Evolutionary conservation across 2,797 vertebrate genomes (phyloP), one percentile per base, ranked within the genome.

Genomic region (Toxotes lorentzi): DNA sequence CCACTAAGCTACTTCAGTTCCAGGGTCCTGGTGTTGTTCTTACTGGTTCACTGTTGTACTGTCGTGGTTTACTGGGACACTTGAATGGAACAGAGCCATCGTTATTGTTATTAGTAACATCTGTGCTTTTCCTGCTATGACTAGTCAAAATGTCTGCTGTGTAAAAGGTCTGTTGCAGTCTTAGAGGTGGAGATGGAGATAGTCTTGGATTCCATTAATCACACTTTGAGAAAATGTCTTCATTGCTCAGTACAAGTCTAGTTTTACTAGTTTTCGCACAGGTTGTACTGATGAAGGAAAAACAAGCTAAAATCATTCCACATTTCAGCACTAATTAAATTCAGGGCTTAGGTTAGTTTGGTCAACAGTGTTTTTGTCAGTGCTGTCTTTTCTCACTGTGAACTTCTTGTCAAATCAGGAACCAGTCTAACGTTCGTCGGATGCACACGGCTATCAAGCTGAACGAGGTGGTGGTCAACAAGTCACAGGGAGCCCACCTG

Each of bases 401-500:
- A 73, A 23, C 64, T 4, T 73, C 69, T 45, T 30, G 34, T 85
- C 58, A 27, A 67, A 78, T 57, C 16, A 99, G 98, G 92, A 97
- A 99, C 94, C 97, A 98, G 88, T 97, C 97, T 1, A 99, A 99
- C 0, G 96, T 97, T 0, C 95, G 97, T 61, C 95, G 96, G 84
- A 97, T 97, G 96, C 95, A 95, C 93, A 98, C 96, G 0, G 96
- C 97, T 2, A 93, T 97, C 60, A 97, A 95, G 89, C 93, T 97
- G 75, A 97, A 97, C 0, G 96, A 96, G 81, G 93, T 96, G 43
- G 96, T 99, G 60, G 95, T 97, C 69, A 97, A 95, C 92, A 97
- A 96, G 89, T 99, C 98, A 2, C 98, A 98, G 85, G 93, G 96
- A 0, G 97, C 98, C 17, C 98, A 98, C 53, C 96, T 99, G 72